These are phyloP conservation scores for Henricia sp. DNA, from an alignment of 53 echinoderm and acorn worm genomes.

Conservation along the genomic window DNA sequence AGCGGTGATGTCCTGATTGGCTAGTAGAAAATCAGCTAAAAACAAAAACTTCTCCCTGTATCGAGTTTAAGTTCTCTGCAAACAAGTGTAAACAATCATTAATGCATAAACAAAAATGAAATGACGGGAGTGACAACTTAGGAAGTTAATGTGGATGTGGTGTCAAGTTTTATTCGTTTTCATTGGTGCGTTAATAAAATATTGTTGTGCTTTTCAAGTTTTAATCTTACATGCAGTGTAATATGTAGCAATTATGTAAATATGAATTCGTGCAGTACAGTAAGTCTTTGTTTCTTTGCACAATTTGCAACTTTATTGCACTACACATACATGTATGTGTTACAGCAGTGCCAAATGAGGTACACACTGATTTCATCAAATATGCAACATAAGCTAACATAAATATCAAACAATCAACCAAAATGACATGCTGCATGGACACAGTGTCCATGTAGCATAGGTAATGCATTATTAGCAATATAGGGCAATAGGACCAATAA, in stretches of 20 bases:
- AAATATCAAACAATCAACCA: neutral
- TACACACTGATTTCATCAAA: neutral
- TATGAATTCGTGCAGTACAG: neutral
- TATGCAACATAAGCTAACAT: neutral
- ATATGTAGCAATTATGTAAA: too few relatives aligned
- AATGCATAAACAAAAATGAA: neutral
- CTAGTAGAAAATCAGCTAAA: neutral
- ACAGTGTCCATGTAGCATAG: constrained; percentile 12
- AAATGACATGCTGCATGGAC: neutral
- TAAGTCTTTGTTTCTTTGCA: neutral
- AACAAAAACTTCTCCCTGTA: neutral
- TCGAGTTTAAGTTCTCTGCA: neutral
- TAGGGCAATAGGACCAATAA: neutral
- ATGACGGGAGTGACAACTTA: neutral
- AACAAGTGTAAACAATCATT: neutral
- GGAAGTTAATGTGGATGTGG: neutral
- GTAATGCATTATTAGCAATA: neutral
- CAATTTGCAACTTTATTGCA: too few relatives aligned
- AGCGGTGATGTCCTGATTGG: neutral
- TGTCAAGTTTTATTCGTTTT: neutral
- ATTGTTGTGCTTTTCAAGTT: too few relatives aligned
- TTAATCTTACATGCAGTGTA: too few relatives aligned
- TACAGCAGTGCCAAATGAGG: neutral
- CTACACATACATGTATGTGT: too few relatives aligned
- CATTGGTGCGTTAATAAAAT: too few relatives aligned